Evolutionary conservation across 2,888 invertebrate genomes (phyloP).

Genomic region (Orthonevra nobilis): DNA sequence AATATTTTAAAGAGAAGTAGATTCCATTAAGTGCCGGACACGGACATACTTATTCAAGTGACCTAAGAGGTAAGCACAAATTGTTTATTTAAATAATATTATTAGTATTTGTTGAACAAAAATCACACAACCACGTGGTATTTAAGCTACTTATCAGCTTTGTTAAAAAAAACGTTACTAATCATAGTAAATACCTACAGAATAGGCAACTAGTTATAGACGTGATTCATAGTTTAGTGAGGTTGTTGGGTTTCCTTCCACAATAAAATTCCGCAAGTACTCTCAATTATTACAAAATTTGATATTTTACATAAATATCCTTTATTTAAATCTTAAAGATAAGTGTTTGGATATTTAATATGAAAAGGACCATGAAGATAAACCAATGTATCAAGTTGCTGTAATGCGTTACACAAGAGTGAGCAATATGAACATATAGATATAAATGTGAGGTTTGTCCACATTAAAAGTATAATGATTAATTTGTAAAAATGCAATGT

Average conservation of each 20-base stretch:
- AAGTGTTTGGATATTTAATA: too few relatives aligned
- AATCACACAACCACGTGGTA: conserved; percentile 65
- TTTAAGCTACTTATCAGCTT: conserved; percentile 58
- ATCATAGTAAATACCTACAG: conserved; percentile 12
- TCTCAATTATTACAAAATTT: conserved; percentile 25
- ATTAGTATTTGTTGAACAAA: conserved; percentile 41
- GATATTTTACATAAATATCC: conserved; percentile 19
- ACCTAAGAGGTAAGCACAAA: conserved; percentile 48
- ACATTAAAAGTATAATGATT: too few relatives aligned
- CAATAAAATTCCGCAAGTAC: conserved; percentile 34
- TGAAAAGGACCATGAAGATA: too few relatives aligned
- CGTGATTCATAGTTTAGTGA: conserved; percentile 39
- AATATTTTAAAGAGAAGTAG: conserved; percentile 6
- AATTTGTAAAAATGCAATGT: too few relatives aligned
- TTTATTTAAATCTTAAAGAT: too few relatives aligned
- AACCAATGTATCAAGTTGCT: too few relatives aligned
- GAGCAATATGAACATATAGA: too few relatives aligned
- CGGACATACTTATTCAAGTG: conserved; percentile 13
- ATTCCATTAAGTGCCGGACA: conserved; percentile 8
- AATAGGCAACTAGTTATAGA: conserved; percentile 7
- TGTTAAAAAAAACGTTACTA: conserved; percentile 45
- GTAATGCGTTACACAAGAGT: too few relatives aligned
- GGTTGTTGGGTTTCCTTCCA: conserved; percentile 65
- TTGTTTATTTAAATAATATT: conserved; percentile 24
- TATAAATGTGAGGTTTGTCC: too few relatives aligned